These are phyloP conservation scores for Poeciliopsis gracilis DNA, from an alignment of 2,797 vertebrate genomes.

Conservation along the genomic window DNA sequence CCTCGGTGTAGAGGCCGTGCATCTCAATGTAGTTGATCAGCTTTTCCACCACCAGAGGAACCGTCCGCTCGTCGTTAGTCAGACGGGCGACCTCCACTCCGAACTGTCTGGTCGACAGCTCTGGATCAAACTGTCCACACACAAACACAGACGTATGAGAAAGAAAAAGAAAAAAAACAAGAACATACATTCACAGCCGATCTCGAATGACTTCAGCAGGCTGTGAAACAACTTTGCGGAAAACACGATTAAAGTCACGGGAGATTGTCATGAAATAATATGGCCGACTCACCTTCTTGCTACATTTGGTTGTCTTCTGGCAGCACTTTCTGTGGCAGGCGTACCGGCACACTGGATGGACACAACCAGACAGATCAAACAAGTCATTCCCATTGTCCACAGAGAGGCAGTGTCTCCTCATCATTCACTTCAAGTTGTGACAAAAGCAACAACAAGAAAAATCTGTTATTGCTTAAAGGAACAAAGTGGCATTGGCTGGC, in stretches of 20 bases:
- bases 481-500: constrained; percentile 26
- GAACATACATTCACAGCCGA: background rate
- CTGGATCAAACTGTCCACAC: constrained; percentile 88
- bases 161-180: too few species aligned
- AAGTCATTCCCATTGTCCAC: constrained; percentile 66
- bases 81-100: constrained; percentile 94
- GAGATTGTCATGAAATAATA: constrained; percentile 34
- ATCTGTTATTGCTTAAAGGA: constrained; percentile 26
- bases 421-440: constrained; percentile 47
- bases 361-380: constrained; percentile 70
- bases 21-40: constrained; percentile 99
- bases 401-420: constrained; percentile 74
- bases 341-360: constrained; percentile 92
- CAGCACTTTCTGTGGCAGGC: constrained; percentile 99
- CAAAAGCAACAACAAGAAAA: constrained; percentile 7
- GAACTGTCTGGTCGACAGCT: constrained; percentile 93
- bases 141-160: constrained; percentile 33
- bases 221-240: constrained; percentile 2
- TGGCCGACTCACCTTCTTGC: constrained; percentile 90
- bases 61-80: constrained; percentile 91
- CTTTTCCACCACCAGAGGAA: constrained; percentile 95
- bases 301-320: constrained; percentile 93
- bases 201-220: background rate
- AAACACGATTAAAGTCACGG: constrained; percentile 49
- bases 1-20: constrained; percentile 97